phyloP scores from a whole-genome alignment of 1,140 invertebrate species.

The Pachyrhynchus sulphureomaculatus region DNA sequence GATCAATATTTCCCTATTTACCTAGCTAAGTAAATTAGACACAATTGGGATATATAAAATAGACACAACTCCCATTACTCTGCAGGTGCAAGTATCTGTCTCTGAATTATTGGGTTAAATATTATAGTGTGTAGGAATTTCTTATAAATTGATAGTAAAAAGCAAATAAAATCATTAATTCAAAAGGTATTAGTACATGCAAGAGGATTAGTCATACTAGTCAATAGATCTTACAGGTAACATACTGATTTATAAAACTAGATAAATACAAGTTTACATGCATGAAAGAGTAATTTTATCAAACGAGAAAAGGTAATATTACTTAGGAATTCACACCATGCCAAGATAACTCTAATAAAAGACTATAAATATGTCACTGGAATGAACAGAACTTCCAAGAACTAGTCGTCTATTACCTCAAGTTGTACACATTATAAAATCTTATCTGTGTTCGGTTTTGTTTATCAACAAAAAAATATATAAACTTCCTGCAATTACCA shows the following conservation, averaged over 20 bases:
- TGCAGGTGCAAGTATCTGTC: too few relatives aligned
- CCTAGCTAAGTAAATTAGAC: too few relatives aligned
- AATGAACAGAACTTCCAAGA: slow-evolving; percentile 2
- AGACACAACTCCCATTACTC: too few relatives aligned
- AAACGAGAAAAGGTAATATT: slow-evolving; percentile 6
- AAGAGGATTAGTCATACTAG: slow-evolving; percentile 10
- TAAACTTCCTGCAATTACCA: slow-evolving; percentile 31
- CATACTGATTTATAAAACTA: not conserved
- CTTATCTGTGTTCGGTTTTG: not conserved
- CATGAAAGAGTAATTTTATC: not conserved
- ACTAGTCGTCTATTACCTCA: slow-evolving; percentile 8
- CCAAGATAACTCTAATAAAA: slow-evolving; percentile 1
- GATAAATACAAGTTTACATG: not conserved
- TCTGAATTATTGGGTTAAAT: too few relatives aligned
- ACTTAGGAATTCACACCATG: slow-evolving; percentile 9
- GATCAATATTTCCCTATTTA: too few relatives aligned
- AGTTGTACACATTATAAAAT: too few relatives aligned
- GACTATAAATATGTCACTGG: slow-evolving; percentile 6
- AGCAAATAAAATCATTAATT: not conserved
- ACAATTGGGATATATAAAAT: too few relatives aligned
- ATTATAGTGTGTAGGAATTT: too few relatives aligned
- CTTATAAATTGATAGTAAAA: too few relatives aligned
- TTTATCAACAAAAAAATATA: not conserved
- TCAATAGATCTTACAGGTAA: slow-evolving; percentile 5
- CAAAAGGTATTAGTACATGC: not conserved